Percentiles rank a stretch among this genome's conserved stretches.
phyloP scores from a whole-genome alignment of 2,888 invertebrate species.

The Campopleginae sp. region DNA sequence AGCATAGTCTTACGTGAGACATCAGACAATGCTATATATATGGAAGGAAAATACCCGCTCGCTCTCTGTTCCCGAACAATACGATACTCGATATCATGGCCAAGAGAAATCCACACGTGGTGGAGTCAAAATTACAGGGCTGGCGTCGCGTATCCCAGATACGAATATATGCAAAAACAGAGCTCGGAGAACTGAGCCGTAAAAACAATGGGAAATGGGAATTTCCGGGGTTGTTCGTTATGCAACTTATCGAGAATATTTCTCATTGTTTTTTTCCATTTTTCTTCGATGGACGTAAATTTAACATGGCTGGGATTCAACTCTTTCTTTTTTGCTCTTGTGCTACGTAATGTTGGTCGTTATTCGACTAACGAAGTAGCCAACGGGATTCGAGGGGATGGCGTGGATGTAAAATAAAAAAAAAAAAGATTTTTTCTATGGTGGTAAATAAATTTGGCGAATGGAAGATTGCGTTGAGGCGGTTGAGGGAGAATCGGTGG shows the following conservation, averaged over 20 bases:
- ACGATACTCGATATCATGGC: background rate
- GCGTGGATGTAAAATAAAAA: background rate
- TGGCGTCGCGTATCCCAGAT: background rate
- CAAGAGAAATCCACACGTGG: background rate
- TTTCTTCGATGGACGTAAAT: background rate
- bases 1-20: background rate
- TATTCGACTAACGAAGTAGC: conserved; percentile 5
- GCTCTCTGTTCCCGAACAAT: background rate
- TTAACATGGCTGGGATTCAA: background rate
- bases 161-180: background rate
- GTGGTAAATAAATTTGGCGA: background rate
- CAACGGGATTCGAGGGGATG: background rate
- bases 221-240: background rate
- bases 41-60: background rate
- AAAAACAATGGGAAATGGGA: background rate
- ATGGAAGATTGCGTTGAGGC: conserved; percentile 18
- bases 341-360: background rate
- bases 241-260: background rate
- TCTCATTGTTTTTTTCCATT: no score
- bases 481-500: conserved; percentile 32
- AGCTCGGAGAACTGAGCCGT: background rate
- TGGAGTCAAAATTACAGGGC: background rate
- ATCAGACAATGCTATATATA: background rate
- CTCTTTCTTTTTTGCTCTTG: background rate
- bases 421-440: background rate